Evolutionary conservation across 2,797 vertebrate species (phyloP).

Genomic region (Apogon hyalosoma): DNA sequence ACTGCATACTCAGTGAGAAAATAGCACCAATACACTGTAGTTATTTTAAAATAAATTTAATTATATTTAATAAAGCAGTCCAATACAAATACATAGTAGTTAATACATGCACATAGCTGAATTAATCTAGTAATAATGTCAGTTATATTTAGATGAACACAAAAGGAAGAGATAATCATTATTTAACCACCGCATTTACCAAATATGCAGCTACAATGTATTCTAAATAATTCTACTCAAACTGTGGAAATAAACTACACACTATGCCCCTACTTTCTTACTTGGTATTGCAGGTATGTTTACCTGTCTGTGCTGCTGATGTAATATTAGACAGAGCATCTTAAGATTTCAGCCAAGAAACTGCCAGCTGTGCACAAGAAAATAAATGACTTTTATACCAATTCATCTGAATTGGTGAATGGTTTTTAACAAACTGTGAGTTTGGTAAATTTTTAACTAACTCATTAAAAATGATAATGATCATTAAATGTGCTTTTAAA

Average conservation of each 20-base stretch:
- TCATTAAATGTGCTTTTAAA: conserved; percentile 1
- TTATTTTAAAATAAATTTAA: conserved; percentile 10
- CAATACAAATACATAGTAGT: conserved; percentile 7
- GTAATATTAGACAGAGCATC: conserved; percentile 21
- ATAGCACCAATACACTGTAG: background rate
- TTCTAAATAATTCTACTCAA: conserved; percentile 20
- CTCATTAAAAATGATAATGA: background rate
- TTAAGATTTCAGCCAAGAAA: conserved; percentile 33
- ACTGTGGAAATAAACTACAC: conserved; percentile 20
- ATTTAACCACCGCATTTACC: conserved; percentile 3
- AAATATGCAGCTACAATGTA: conserved; percentile 20
- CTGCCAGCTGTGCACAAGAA: background rate
- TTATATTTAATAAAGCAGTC: conserved; percentile 13
- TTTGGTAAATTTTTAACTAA: background rate
- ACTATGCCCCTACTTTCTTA: conserved; percentile 31
- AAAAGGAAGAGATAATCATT: conserved; percentile 3
- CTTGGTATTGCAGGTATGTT: conserved; percentile 51
- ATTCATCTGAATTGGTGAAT: background rate
- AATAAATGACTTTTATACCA: background rate
- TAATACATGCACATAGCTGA: background rate
- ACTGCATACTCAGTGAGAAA: conserved; percentile 1
- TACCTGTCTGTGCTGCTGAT: conserved; percentile 40
- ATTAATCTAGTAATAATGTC: background rate
- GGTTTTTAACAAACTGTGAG: background rate
- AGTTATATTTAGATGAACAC: conserved; percentile 10